Evolutionary conservation across 2,888 invertebrate genomes (phyloP).

Genomic region (Drosophila buzzatii): DNA sequence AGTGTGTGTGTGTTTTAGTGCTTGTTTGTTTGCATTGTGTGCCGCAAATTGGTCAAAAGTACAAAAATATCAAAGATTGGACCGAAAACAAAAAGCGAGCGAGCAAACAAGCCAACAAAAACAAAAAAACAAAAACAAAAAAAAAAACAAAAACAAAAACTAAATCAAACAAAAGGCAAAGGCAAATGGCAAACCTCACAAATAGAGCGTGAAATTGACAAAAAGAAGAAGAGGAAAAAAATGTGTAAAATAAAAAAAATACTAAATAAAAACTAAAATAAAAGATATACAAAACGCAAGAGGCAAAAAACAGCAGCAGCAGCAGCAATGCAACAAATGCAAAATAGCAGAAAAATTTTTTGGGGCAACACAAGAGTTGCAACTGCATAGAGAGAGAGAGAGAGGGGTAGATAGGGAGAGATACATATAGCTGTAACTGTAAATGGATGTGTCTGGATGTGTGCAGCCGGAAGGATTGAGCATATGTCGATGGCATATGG

Average conservation of each 20-base stretch:
- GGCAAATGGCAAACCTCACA: constrained; percentile 75
- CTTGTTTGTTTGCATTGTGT: constrained; percentile 73
- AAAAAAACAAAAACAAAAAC: constrained; percentile 51
- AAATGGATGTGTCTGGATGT: constrained; percentile 15
- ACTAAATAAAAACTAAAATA: constrained; percentile 16
- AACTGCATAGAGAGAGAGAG: constrained; percentile 31
- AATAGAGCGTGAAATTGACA: constrained; percentile 80
- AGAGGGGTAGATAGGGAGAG: constrained; percentile 20
- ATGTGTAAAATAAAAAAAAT: constrained; percentile 3
- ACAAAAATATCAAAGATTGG: constrained; percentile 76
- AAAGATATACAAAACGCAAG: constrained; percentile 9
- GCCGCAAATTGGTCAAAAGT: constrained; percentile 79
- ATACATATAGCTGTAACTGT: constrained; percentile 26
- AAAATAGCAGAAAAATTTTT: constrained; percentile 63
- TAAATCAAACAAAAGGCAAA: constrained; percentile 71
- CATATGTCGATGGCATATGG: constrained; percentile 51
- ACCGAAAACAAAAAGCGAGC: constrained; percentile 43
- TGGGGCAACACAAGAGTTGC: constrained; percentile 36
- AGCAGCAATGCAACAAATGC: constrained; percentile 59
- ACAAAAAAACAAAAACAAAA: constrained; percentile 39
- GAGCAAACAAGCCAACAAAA: constrained; percentile 26
- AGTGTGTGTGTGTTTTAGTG: constrained; percentile 38
- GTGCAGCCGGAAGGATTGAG: constrained; percentile 40
- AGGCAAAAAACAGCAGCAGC: constrained; percentile 14
- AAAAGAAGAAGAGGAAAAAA: constrained; percentile 29